Evolutionary conservation across 1,140 invertebrate species (phyloP).

Genomic region (Drosophila chauvacae): DNA sequence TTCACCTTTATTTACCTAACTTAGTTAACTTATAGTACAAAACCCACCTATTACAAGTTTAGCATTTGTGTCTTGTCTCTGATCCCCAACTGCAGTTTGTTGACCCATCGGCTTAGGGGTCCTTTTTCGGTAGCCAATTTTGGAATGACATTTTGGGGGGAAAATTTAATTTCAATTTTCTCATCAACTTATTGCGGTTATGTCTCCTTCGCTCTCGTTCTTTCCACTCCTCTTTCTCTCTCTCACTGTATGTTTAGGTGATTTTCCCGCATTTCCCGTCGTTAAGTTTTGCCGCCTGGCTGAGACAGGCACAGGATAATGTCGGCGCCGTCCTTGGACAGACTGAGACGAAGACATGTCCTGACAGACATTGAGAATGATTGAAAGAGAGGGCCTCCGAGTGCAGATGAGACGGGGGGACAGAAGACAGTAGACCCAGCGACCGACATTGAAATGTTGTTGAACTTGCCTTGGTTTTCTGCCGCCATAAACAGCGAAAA

Average conservation of each 20-base stretch:
- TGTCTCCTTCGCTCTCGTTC: conserved; percentile 15
- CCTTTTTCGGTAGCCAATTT: conserved; percentile 46
- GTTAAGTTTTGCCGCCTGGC: conserved; percentile 50
- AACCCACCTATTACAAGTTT: conserved; percentile 1
- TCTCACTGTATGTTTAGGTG: conserved; percentile 24
- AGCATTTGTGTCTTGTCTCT: conserved; percentile 1
- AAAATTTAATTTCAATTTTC: conserved; percentile 76
- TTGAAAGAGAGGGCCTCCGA: conserved; percentile 32
- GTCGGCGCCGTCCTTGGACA: conserved; percentile 47
- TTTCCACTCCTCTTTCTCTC: neutral
- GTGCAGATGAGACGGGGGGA: conserved; percentile 1
- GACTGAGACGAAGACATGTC: conserved; percentile 21
- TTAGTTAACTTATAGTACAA: neutral
- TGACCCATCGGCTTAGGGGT: conserved; percentile 54
- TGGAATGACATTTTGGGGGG: conserved; percentile 63
- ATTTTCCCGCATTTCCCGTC: conserved; percentile 56
- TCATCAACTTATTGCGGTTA: conserved; percentile 51
- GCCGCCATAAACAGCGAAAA: conserved; percentile 32
- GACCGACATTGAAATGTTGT: conserved; percentile 78
- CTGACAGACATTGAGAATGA: conserved; percentile 46
- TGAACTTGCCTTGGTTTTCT: conserved; percentile 59
- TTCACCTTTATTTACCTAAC: neutral
- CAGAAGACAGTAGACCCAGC: conserved; percentile 13
- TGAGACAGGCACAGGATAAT: conserved; percentile 61
- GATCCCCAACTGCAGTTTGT: conserved; percentile 29